Conservation (phyloP, 1,140 invertebrate species). For the Araneus ventricosus region DNA sequence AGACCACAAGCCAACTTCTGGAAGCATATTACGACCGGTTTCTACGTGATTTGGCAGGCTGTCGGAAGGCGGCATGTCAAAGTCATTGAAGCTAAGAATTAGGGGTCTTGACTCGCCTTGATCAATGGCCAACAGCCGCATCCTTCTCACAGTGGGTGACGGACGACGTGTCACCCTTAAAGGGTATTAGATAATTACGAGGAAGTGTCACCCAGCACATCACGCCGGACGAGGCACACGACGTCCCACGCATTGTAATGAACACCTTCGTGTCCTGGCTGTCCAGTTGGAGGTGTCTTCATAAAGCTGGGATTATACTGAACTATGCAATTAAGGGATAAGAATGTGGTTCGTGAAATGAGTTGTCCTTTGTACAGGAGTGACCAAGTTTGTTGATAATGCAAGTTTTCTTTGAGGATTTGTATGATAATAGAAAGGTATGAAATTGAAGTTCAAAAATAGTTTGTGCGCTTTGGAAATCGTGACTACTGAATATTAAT, state of each 20-base stretch:
- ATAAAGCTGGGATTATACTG: neutral
- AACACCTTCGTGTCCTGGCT: neutral
- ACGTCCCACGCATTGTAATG: neutral
- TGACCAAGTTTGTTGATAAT: too few species aligned
- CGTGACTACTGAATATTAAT: too few species aligned
- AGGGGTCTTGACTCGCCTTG: neutral
- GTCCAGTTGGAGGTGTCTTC: neutral
- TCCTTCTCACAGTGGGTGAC: neutral
- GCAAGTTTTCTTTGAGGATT: too few species aligned
- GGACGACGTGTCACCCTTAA: neutral
- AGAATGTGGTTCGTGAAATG: too few species aligned
- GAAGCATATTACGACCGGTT: neutral
- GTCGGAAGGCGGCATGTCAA: neutral
- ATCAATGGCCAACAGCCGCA: neutral
- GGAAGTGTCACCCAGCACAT: neutral
- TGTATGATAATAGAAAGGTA: too few species aligned
- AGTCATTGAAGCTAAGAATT: neutral
- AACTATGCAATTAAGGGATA: too few species aligned
- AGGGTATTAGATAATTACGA: neutral
- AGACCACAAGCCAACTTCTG: neutral
- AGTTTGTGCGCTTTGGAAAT: too few species aligned
- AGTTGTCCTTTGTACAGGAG: too few species aligned
- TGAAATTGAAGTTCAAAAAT: too few species aligned
- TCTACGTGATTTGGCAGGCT: neutral
- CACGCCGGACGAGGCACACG: neutral